Conservation (phyloP, 2,888 invertebrate genomes). For the Rhagonycha lutea region DNA sequence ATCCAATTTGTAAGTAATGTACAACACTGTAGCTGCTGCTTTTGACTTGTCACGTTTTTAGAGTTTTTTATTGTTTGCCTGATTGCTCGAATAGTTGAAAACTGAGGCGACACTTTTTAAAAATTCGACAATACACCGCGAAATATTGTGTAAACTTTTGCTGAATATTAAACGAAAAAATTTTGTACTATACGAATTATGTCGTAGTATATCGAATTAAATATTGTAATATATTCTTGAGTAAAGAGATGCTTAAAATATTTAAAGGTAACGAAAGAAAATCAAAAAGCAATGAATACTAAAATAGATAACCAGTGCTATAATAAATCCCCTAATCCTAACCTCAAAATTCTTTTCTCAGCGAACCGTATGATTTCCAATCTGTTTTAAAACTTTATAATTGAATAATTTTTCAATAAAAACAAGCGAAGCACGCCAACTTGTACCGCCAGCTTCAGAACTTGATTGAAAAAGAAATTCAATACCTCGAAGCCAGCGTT, state of each 20-base stretch:
- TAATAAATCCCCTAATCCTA: constrained; percentile 36
- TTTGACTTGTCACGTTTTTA: constrained; percentile 32
- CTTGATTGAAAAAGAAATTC: constrained; percentile 51
- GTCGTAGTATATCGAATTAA: background rate
- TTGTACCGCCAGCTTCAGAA: constrained; percentile 32
- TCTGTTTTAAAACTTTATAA: constrained; percentile 56
- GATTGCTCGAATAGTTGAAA: constrained; percentile 22
- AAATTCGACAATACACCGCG: background rate
- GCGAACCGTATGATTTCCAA: constrained; percentile 53
- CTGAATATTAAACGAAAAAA: constrained; percentile 7
- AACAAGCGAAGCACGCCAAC: constrained; percentile 50
- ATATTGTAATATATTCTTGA: background rate
- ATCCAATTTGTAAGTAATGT: constrained; percentile 27
- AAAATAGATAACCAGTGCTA: constrained; percentile 22
- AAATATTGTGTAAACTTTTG: constrained; percentile 5
- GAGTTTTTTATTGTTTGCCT: constrained; percentile 21
- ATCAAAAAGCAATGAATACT: constrained; percentile 29
- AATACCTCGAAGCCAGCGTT: constrained; percentile 40
- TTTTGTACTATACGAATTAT: background rate
- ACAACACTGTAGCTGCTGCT: constrained; percentile 22
- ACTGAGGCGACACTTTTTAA: constrained; percentile 18
- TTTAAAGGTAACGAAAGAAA: constrained; percentile 7
- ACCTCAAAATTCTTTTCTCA: constrained; percentile 44
- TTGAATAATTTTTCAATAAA: constrained; percentile 57
- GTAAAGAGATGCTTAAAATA: background rate